A percentile compares a stretch with the other conserved stretches of the same genome.
Conservation (phyloP, 1,140 invertebrate genomes). For the Telenomus remus region DNA sequence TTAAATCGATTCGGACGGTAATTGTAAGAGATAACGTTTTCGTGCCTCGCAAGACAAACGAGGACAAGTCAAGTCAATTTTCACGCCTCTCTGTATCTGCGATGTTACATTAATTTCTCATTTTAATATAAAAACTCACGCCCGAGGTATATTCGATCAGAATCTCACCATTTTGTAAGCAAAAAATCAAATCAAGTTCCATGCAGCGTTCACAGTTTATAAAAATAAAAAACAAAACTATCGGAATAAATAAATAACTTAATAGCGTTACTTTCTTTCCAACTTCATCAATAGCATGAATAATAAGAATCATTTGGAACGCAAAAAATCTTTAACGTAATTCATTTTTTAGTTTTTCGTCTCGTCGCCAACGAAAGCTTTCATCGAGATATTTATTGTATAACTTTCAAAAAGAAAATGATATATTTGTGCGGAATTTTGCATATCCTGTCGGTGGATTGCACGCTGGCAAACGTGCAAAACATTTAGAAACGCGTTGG, state of each 20-base stretch:
- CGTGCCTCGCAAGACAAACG: constrained; percentile 48
- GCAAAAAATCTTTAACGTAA: no score
- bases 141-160: constrained; percentile 32
- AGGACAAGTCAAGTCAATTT: constrained; percentile 47
- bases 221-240: no score
- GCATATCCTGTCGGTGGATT: constrained; percentile 1
- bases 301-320: no score
- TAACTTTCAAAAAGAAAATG: not conserved
- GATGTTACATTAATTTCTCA: constrained; percentile 48
- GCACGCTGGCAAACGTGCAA: constrained; percentile 18
- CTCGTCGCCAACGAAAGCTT: no score
- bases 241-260: no score
- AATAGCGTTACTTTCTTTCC: no score
- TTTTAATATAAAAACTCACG: constrained; percentile 40
- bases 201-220: not conserved
- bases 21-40: constrained; percentile 54
- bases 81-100: constrained; percentile 14
- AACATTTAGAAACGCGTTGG: constrained; percentile 1
- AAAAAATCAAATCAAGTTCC: constrained; percentile 15
- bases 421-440: constrained; percentile 13
- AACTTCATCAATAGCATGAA: no score
- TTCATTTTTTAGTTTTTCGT: not conserved
- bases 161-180: not conserved
- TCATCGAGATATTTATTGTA: constrained; percentile 3
- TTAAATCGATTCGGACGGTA: constrained; percentile 52